phyloP scores from a whole-genome alignment of 2,888 invertebrate genomes.

The Gymnoscelis rufifasciata region DNA sequence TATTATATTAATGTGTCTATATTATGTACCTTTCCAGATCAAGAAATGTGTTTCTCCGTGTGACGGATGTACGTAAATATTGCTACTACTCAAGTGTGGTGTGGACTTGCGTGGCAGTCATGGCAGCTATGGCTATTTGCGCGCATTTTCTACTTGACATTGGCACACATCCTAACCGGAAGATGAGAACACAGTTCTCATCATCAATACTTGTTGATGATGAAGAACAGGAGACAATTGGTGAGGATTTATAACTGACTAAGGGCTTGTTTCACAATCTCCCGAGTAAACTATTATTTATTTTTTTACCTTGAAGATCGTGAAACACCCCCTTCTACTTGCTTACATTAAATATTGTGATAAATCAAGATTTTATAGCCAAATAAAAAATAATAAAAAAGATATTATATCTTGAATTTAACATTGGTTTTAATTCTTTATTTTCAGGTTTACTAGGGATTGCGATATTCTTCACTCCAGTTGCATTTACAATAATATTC shows the following conservation, averaged over 20 bases:
- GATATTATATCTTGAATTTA: too few relatives aligned
- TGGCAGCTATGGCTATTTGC: slow-evolving; percentile 87
- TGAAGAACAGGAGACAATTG: slow-evolving; percentile 85
- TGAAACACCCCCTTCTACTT: too few relatives aligned
- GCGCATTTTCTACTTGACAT: slow-evolving; percentile 89
- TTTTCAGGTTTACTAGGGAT: slow-evolving; percentile 87
- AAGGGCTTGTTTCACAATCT: background rate
- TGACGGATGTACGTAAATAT: slow-evolving; percentile 91
- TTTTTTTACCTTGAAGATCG: too few relatives aligned
- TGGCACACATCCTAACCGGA: slow-evolving; percentile 72
- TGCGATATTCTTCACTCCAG: slow-evolving; percentile 89
- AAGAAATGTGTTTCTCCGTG: slow-evolving; percentile 89
- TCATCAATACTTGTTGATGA: slow-evolving; percentile 72
- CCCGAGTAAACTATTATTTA: background rate
- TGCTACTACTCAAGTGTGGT: slow-evolving; percentile 91
- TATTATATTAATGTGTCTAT: too few relatives aligned
- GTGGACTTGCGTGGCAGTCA: slow-evolving; percentile 85
- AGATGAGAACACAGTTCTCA: slow-evolving; percentile 59
- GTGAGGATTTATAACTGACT: slow-evolving; percentile 45
- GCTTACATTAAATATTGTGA: too few relatives aligned
- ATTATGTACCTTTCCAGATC: slow-evolving; percentile 77
- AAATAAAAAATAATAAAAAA: too few relatives aligned
- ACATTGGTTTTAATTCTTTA: background rate
- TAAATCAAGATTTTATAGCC: too few relatives aligned
- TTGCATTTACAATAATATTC: slow-evolving; percentile 87